Evolutionary conservation across 2,888 invertebrate species (phyloP).

Genomic region (Prionchulus punctatus): DNA sequence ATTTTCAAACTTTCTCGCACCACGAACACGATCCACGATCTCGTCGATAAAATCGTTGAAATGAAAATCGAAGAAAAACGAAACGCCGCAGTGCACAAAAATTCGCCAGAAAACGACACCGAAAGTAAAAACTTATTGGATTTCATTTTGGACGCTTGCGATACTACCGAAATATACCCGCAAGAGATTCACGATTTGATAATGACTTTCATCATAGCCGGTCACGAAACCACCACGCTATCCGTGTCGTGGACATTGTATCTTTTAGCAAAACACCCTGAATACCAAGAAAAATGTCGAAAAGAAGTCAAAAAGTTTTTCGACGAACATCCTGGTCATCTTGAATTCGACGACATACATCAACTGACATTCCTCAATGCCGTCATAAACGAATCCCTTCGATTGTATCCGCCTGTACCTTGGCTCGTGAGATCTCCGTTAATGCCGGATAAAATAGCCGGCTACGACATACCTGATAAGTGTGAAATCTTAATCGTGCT

Average conservation of each 20-base stretch:
- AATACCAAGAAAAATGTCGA: not conserved
- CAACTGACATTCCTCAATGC: not conserved
- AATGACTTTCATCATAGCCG: slow-evolving; percentile 5
- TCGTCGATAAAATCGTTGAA: not conserved
- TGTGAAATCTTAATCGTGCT: not conserved
- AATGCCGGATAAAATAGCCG: not conserved
- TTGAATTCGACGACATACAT: not conserved
- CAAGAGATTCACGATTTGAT: not conserved
- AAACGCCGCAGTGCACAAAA: too few species aligned
- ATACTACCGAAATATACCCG: not conserved
- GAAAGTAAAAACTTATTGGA: not conserved
- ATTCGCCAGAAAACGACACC: not conserved
- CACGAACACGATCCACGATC: too few species aligned
- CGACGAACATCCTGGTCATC: not conserved
- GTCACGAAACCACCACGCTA: not conserved
- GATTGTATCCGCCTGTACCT: not conserved
- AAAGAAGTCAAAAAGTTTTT: not conserved
- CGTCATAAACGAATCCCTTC: not conserved
- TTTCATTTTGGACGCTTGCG: not conserved
- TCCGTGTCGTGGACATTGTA: not conserved
- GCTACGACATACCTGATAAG: slow-evolving; percentile 1
- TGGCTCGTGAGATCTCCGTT: not conserved
- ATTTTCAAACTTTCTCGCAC: too few species aligned
- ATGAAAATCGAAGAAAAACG: not conserved
- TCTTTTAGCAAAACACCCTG: not conserved